A percentile compares a stretch with the other conserved stretches of the same genome.
Evolutionary conservation across 1,140 invertebrate species (phyloP).

Genomic region (Odontomachus brunneus): DNA sequence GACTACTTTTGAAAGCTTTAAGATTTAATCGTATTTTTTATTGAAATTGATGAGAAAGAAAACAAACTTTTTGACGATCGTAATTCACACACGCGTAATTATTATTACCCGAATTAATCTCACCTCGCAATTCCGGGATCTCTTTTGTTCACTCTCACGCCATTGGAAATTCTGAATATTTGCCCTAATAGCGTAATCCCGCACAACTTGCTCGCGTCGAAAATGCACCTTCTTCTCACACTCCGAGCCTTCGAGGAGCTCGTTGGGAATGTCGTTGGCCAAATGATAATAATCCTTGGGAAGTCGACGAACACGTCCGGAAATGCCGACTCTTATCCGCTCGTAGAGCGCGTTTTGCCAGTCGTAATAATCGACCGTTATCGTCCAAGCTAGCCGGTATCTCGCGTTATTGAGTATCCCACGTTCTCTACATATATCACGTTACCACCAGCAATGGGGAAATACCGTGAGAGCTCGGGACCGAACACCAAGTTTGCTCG

Average conservation of each 20-base stretch:
- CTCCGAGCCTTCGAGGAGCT: slow-evolving; percentile 2
- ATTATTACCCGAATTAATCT: too few relatives aligned
- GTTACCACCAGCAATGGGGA: not conserved
- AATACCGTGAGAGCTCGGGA: not conserved
- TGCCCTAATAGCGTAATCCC: not conserved
- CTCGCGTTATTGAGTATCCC: slow-evolving; percentile 8
- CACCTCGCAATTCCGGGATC: too few relatives aligned
- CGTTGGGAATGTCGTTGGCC: slow-evolving; percentile 26
- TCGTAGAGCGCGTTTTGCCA: slow-evolving; percentile 4
- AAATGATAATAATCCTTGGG: slow-evolving; percentile 25
- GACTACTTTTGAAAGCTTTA: too few relatives aligned
- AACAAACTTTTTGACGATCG: too few relatives aligned
- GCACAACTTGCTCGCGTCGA: not conserved
- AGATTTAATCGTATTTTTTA: too few relatives aligned
- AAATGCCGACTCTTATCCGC: slow-evolving; percentile 1
- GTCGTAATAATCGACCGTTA: slow-evolving; percentile 20
- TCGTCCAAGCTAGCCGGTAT: not conserved
- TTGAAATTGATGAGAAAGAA: too few relatives aligned
- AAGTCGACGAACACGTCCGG: slow-evolving; percentile 12
- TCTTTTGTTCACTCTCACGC: not conserved
- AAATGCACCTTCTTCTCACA: not conserved
- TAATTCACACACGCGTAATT: too few relatives aligned
- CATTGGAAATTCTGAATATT: slow-evolving; percentile 5
- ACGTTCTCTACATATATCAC: not conserved
- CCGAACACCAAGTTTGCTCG: not conserved